These are phyloP conservation scores for Metopolophium dirhodum DNA, from an alignment of 1,140 invertebrate genomes.

Conservation along the genomic window DNA sequence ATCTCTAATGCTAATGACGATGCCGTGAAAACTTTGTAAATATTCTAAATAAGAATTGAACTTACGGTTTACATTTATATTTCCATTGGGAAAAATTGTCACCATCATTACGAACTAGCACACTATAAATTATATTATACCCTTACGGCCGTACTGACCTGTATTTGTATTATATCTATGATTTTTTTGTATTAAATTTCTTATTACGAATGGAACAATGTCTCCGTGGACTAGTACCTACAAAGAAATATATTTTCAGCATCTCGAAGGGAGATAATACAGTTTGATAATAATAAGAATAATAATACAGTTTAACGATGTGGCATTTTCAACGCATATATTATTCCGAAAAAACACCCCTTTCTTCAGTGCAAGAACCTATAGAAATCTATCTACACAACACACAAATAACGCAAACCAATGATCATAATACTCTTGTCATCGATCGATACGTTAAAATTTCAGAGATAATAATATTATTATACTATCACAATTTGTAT, in stretches of 20 bases:
- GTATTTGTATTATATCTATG: too few species aligned
- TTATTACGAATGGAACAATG: not conserved
- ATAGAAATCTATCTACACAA: not conserved
- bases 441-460: not conserved
- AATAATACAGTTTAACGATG: not conserved
- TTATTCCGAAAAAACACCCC: not conserved
- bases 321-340: not conserved
- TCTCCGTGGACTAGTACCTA: not conserved
- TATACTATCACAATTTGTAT: not conserved
- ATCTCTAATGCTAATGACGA: not conserved
- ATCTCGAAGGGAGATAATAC: not conserved
- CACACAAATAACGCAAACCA: not conserved
- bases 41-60: not conserved
- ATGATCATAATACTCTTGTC: not conserved
- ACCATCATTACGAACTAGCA: not conserved
- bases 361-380: not conserved
- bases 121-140: not conserved
- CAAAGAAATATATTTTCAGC: not conserved
- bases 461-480: not conserved
- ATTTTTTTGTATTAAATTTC: not conserved
- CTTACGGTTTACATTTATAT: not conserved
- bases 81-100: not conserved
- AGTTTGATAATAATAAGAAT: not conserved
- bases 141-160: too few species aligned
- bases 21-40: not conserved